These are phyloP conservation scores for Rhamnusium bicolor DNA, from an alignment of 2,888 invertebrate genomes.

Conservation along the genomic window DNA sequence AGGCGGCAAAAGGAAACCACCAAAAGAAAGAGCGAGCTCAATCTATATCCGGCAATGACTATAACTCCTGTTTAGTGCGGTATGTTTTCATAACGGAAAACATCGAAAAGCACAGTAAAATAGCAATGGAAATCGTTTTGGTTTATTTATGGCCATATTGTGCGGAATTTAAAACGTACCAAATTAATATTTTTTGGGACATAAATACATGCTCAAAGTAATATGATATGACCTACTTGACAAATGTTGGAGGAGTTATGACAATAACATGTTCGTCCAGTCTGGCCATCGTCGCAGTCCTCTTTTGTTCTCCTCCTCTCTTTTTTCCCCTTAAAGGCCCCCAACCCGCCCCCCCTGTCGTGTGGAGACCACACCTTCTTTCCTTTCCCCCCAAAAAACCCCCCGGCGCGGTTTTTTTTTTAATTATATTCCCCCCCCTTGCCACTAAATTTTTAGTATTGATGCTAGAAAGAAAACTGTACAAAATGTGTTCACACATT, in stretches of 20 bases:
- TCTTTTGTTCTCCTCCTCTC: too few relatives aligned
- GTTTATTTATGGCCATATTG: slow-evolving; percentile 18
- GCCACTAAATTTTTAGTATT: too few relatives aligned
- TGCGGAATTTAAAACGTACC: slow-evolving; percentile 1
- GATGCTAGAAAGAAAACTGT: too few relatives aligned
- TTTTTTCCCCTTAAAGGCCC: too few relatives aligned
- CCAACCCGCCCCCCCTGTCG: too few relatives aligned
- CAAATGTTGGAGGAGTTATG: not conserved
- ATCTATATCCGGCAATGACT: slow-evolving; percentile 64
- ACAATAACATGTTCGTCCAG: too few relatives aligned
- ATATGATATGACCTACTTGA: not conserved
- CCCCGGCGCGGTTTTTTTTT: too few relatives aligned
- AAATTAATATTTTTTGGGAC: not conserved
- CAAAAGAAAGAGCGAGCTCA: slow-evolving; percentile 56
- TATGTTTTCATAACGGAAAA: slow-evolving; percentile 26
- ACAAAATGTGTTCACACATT: too few relatives aligned
- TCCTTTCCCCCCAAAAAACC: too few relatives aligned
- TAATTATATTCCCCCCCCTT: too few relatives aligned
- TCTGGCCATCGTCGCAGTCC: too few relatives aligned
- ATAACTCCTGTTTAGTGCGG: slow-evolving; percentile 57
- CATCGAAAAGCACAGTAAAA: slow-evolving; percentile 15
- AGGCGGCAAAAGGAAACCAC: slow-evolving; percentile 52
- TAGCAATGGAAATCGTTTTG: slow-evolving; percentile 12
- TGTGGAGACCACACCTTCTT: too few relatives aligned
- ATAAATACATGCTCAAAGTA: not conserved